These are phyloP conservation scores for Nothobranchius kuhntae DNA, from an alignment of 2,113 vertebrate species.

Conservation along the genomic window DNA sequence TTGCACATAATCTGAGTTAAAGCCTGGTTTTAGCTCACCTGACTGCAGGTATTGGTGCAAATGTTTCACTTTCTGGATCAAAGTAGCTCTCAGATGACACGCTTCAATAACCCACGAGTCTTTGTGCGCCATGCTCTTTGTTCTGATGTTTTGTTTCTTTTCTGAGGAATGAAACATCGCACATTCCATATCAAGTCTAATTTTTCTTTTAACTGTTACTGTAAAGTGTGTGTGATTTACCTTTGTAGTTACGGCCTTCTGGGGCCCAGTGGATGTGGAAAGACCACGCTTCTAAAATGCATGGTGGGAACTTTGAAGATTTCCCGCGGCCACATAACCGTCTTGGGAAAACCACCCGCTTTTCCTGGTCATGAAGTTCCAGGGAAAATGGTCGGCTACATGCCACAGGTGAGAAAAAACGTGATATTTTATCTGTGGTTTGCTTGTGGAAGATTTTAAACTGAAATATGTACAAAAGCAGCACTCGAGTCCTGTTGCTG, in stretches of 20 bases:
- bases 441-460: neutral
- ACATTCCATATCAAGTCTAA: too few relatives aligned
- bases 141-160: neutral
- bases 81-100: neutral
- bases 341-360: constrained; percentile 80
- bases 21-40: neutral
- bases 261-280: constrained; percentile 83
- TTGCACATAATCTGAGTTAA: neutral
- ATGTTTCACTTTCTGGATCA: neutral
- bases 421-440: accelerated
- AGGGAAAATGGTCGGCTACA: constrained; percentile 82
- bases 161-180: too few relatives aligned
- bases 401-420: constrained; percentile 77
- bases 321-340: constrained; percentile 76
- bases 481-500: neutral
- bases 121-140: too few relatives aligned
- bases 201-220: neutral
- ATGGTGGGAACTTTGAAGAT: constrained; percentile 83
- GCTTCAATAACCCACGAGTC: too few relatives aligned
- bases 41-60: neutral
- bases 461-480: neutral
- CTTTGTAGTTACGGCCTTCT: constrained; percentile 77
- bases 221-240: neutral
- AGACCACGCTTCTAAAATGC: constrained; percentile 82
- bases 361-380: constrained; percentile 81